Evolutionary conservation across 1,140 invertebrate genomes (phyloP).

Genomic region (Plutomurus gul): DNA sequence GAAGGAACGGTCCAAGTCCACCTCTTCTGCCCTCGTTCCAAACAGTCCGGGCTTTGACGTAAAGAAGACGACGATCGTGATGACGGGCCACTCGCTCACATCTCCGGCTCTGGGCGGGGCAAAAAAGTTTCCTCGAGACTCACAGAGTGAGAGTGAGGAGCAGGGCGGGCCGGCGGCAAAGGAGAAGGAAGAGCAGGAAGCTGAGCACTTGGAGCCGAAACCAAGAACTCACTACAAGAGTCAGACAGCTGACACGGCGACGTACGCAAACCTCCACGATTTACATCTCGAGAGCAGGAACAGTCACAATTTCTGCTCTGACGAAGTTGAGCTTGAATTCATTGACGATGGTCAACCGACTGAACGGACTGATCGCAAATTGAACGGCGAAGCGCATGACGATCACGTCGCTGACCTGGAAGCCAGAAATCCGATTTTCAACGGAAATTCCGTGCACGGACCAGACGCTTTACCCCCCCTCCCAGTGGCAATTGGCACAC

Average conservation of each 20-base stretch:
- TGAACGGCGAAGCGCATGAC: constrained; percentile 24
- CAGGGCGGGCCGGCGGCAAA: neutral
- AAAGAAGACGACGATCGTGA: constrained; percentile 90
- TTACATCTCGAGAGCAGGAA: constrained; percentile 34
- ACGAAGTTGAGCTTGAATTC: constrained; percentile 45
- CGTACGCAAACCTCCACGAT: constrained; percentile 52
- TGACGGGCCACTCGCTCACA: constrained; percentile 85
- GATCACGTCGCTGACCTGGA: constrained; percentile 3
- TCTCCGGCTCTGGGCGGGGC: constrained; percentile 55
- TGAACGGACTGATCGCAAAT: neutral
- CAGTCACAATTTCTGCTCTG: neutral
- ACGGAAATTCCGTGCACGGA: constrained; percentile 8
- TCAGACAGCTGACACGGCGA: constrained; percentile 12
- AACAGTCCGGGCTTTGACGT: constrained; percentile 57
- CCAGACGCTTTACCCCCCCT: constrained; percentile 29
- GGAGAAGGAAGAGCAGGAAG: neutral
- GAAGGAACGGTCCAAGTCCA: constrained; percentile 67
- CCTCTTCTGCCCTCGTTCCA: constrained; percentile 61
- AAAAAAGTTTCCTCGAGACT: constrained; percentile 41
- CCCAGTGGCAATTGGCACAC: neutral
- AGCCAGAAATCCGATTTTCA: constrained; percentile 44
- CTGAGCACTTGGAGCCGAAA: constrained; percentile 38
- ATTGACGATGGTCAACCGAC: constrained; percentile 34
- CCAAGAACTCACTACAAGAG: constrained; percentile 33
- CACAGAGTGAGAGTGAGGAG: neutral